Conservation (phyloP, 1,140 invertebrate genomes). For the Drosophila rhopaloa region DNA sequence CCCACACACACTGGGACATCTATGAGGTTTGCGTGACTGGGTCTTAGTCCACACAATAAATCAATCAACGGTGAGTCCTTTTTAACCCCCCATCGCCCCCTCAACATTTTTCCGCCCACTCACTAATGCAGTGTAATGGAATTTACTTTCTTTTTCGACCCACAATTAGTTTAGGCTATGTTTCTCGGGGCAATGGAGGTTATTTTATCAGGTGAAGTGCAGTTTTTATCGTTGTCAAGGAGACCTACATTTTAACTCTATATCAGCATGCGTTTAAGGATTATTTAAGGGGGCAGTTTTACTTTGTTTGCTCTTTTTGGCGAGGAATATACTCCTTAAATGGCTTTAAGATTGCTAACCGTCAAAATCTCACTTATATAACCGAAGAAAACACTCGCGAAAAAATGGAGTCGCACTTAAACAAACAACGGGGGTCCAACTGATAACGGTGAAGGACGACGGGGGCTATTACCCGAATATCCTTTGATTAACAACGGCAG, state of each 20-base stretch:
- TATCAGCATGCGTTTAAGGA: constrained; percentile 10
- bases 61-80: constrained; percentile 40
- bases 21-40: constrained; percentile 43
- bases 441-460: not conserved
- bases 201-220: not conserved
- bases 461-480: constrained; percentile 4
- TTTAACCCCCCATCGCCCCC: not conserved
- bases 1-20: constrained; percentile 12
- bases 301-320: constrained; percentile 18
- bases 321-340: not conserved
- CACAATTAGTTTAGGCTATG: constrained; percentile 12
- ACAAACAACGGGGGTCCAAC: constrained; percentile 2
- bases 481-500: constrained; percentile 34
- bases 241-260: not conserved
- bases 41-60: constrained; percentile 33
- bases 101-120: constrained; percentile 7
- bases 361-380: constrained; percentile 29
- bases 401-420: constrained; percentile 20
- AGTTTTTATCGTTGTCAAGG: constrained; percentile 7
- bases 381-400: constrained; percentile 34
- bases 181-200: constrained; percentile 17
- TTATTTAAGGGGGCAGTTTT: constrained; percentile 2
- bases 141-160: constrained; percentile 15
- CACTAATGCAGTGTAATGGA: constrained; percentile 42
- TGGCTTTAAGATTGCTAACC: not conserved